These are phyloP conservation scores for Listronotus bonariensis DNA, from an alignment of 1,140 invertebrate species.

Conservation along the genomic window DNA sequence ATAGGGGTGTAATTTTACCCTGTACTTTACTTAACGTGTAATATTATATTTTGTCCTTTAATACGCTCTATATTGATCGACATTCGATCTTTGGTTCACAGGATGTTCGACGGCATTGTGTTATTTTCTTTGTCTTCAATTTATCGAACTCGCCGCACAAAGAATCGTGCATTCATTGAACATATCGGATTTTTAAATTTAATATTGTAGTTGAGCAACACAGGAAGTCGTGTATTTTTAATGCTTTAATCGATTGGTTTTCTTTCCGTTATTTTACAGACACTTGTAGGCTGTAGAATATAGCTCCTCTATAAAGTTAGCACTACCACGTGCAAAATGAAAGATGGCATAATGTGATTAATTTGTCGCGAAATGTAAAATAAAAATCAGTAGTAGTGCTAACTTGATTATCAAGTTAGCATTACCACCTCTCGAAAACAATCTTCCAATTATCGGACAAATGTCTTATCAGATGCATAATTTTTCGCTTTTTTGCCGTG, in stretches of 20 bases:
- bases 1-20: too few relatives aligned
- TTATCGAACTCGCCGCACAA: not conserved
- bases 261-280: not conserved
- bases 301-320: too few relatives aligned
- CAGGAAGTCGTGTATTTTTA: conserved; percentile 7
- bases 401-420: too few relatives aligned
- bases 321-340: too few relatives aligned
- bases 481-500: too few relatives aligned
- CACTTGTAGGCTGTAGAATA: too few relatives aligned
- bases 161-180: conserved; percentile 1
- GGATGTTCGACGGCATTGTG: conserved; percentile 4
- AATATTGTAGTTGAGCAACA: not conserved
- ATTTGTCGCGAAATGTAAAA: too few relatives aligned
- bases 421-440: too few relatives aligned
- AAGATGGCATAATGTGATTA: too few relatives aligned
- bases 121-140: conserved; percentile 5
- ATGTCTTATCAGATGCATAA: too few relatives aligned
- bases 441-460: too few relatives aligned
- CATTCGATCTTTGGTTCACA: not conserved
- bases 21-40: not conserved
- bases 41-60: not conserved
- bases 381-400: too few relatives aligned
- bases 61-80: not conserved
- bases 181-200: conserved; percentile 8
- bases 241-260: not conserved